Percentiles rank a stretch among this genome's conserved stretches.
These are phyloP conservation scores for Coreius guichenoti DNA, from an alignment of 2,797 vertebrate species.

Conservation along the genomic window DNA sequence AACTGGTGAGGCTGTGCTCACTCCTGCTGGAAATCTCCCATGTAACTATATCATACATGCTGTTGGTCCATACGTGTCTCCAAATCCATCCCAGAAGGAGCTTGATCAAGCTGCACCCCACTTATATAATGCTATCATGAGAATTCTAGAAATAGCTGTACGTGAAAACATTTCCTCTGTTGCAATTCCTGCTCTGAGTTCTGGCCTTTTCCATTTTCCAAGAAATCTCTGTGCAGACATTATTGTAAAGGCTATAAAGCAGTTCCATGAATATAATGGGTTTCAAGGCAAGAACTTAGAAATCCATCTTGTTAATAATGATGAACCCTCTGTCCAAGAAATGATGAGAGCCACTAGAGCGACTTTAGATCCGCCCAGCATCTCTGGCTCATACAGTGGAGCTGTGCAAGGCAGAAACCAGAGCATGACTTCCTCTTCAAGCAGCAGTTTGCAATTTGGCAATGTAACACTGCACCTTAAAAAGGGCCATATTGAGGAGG, in stretches of 20 bases:
- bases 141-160: slow-evolving; percentile 66
- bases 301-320: slow-evolving; percentile 81
- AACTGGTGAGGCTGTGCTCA: slow-evolving; percentile 67
- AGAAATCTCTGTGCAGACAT: slow-evolving; percentile 71
- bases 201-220: slow-evolving; percentile 87
- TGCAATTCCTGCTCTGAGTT: slow-evolving; percentile 92
- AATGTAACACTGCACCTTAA: slow-evolving; percentile 68
- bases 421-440: too few relatives aligned
- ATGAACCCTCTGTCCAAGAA: slow-evolving; percentile 76
- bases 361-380: slow-evolving; percentile 31
- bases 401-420: neutral
- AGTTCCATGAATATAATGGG: accelerated
- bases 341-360: slow-evolving; percentile 76
- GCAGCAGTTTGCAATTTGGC: slow-evolving; percentile 37
- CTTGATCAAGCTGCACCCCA: accelerated
- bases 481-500: slow-evolving; percentile 70
- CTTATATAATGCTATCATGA: slow-evolving; percentile 61
- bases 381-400: slow-evolving; percentile 25
- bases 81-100: accelerated
- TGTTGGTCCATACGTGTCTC: slow-evolving; percentile 78
- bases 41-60: slow-evolving; percentile 85
- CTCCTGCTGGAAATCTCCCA: slow-evolving; percentile 73
- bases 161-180: slow-evolving; percentile 62
- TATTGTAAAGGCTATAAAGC: slow-evolving; percentile 76
- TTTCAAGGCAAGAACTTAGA: neutral